Evolutionary conservation across 2,113 vertebrate genomes (phyloP).

Genomic region (Baryphthengus martii): DNA sequence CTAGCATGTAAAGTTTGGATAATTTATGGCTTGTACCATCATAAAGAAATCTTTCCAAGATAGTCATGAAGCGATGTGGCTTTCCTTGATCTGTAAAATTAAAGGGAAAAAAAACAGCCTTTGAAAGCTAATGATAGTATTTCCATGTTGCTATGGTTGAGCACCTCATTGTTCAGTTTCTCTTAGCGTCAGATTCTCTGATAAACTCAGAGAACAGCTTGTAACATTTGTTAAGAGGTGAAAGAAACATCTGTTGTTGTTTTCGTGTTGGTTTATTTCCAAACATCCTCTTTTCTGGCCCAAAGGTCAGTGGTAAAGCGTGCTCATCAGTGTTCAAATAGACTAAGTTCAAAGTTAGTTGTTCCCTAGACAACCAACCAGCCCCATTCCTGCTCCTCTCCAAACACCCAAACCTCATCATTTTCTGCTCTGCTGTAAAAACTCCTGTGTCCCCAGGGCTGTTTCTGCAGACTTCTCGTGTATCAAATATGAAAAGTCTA

Average conservation of each 20-base stretch:
- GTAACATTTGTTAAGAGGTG: background rate
- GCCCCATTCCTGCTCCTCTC: background rate
- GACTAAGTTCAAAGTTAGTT: background rate
- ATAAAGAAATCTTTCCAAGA: background rate
- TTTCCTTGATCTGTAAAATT: background rate
- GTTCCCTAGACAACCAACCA: background rate
- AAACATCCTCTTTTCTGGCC: background rate
- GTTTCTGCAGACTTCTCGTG: background rate
- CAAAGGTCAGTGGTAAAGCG: background rate
- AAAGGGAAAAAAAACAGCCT: background rate
- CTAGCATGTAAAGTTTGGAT: background rate
- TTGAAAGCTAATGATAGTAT: background rate
- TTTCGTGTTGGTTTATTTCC: background rate
- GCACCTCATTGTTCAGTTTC: background rate
- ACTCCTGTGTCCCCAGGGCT: background rate
- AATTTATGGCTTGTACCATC: background rate
- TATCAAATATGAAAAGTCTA: background rate
- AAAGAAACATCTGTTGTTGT: background rate
- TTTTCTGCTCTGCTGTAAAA: background rate
- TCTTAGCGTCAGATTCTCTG: background rate
- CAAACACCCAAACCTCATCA: background rate
- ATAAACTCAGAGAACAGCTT: background rate
- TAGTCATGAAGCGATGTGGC: background rate
- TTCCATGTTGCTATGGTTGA: background rate
- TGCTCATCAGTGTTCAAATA: background rate